These are phyloP conservation scores for Pectinophora gossypiella DNA, from an alignment of 1,140 invertebrate genomes.

Conservation along the genomic window DNA sequence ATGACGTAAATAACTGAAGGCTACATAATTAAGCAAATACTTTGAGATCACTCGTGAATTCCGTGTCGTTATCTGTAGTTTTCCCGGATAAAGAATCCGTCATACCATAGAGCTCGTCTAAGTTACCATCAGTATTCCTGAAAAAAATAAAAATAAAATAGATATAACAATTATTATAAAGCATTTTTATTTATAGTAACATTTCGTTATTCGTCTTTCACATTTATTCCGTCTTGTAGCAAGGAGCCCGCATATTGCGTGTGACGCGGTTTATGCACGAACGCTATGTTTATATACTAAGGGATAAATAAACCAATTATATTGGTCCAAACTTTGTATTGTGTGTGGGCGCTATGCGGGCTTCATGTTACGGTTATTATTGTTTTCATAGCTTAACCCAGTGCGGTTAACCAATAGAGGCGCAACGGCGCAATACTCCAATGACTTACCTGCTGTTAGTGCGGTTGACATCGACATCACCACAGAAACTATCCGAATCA, in stretches of 20 bases:
- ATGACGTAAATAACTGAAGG: slow-evolving; percentile 27
- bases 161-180: too few relatives aligned
- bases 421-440: neutral
- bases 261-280: too few relatives aligned
- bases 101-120: slow-evolving; percentile 34
- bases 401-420: too few relatives aligned
- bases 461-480: slow-evolving; percentile 47
- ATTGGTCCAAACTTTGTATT: too few relatives aligned
- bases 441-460: slow-evolving; percentile 36
- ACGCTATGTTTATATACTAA: too few relatives aligned
- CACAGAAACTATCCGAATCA: slow-evolving; percentile 66
- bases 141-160: slow-evolving; percentile 25
- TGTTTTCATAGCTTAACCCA: neutral
- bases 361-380: neutral
- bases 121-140: slow-evolving; percentile 39
- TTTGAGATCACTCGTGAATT: slow-evolving; percentile 33
- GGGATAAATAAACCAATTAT: too few relatives aligned
- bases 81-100: slow-evolving; percentile 34
- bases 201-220: too few relatives aligned
- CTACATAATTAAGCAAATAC: slow-evolving; percentile 40
- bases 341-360: neutral
- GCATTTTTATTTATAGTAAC: too few relatives aligned
- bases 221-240: too few relatives aligned
- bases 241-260: too few relatives aligned
- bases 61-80: slow-evolving; percentile 31